Base-by-base conservation (phyloP, 2,113 vertebrate genomes). In the Cacatua alba region DNA sequence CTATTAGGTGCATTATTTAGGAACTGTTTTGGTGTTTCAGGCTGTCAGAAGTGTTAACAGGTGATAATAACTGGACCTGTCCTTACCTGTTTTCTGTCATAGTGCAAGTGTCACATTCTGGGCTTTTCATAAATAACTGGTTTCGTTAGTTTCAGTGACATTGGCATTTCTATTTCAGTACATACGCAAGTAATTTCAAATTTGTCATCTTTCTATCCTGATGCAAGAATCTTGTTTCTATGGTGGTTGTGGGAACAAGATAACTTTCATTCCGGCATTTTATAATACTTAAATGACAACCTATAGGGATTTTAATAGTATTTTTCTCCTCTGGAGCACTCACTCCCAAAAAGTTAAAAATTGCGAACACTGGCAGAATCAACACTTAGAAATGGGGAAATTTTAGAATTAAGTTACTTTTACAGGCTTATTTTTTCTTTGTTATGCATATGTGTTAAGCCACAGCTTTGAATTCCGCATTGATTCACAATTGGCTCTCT, bases 161-260 rank as follows among this genome's bases (percentile, higher is more conserved):
- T 57, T 71, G 43, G 12, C 71, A 46, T 79, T 96, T 92, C 79
- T 80, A 28, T 92, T 94, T 86, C 70, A 77, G 71, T 85, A 59
- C 37, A 11, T 57, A 23, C 2, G 8, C 82, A 91, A 89, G 84
- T 51, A 53, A 75, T 87, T 71, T 28, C 46, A 43, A 13, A 60
- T 87, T 63, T 82, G 35, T 72, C 39, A 86, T 75, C 35, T 81
- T 39, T 53, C 60, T 65, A 7, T 82, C n/a, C 15, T 4, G 1
- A 14, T 71, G 60, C 37, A 80, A 53, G 76, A 84, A 8, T 76
- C 68, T 69, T 7, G 0, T 91, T 76, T 63, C 35, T 52, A 0
- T 67, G 53, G 29, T 81, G 51, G 29, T 31, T 88, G 51, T 49
- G 43, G 63, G 72, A 88, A 35, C 8, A 31, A 57, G 33, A 31